A percentile compares a stretch with the other conserved stretches of the same genome.
These are phyloP conservation scores for Cryptophagus acutangulus DNA, from an alignment of 2,888 invertebrate species.

Conservation along the genomic window DNA sequence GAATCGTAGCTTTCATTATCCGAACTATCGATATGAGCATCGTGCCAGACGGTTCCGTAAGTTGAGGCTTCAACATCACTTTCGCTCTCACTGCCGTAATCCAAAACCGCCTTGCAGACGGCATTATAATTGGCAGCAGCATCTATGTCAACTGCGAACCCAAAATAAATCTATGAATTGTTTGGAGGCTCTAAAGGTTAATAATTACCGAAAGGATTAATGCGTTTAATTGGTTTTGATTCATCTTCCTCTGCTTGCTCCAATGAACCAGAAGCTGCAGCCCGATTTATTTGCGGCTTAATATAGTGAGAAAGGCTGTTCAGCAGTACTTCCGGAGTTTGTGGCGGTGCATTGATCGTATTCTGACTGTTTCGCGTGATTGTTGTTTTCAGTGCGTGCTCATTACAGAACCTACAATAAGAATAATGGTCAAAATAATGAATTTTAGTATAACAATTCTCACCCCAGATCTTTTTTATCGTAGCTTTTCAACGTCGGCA, in stretches of 20 bases:
- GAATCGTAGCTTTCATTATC: conserved; percentile 76
- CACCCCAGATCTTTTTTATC: conserved; percentile 67
- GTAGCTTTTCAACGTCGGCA: conserved; percentile 64
- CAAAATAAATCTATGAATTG: conserved; percentile 5
- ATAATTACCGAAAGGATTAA: conserved; percentile 58
- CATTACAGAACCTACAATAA: conserved; percentile 59
- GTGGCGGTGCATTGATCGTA: conserved; percentile 58
- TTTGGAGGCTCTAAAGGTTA: conserved; percentile 3
- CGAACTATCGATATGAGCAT: conserved; percentile 63
- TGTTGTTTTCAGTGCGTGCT: conserved; percentile 64
- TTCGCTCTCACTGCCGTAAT: conserved; percentile 70
- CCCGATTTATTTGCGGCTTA: too few relatives aligned
- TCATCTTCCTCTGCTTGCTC: conserved; percentile 45
- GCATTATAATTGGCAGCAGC: conserved; percentile 50
- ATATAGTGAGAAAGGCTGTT: conserved; percentile 63
- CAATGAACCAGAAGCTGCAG: conserved; percentile 31
- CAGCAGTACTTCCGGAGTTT: conserved; percentile 62
- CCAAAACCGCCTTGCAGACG: conserved; percentile 56
- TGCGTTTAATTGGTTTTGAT: conserved; percentile 44
- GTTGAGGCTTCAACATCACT: conserved; percentile 65
- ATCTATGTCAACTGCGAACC: conserved; percentile 50
- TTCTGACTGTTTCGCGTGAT: conserved; percentile 58
- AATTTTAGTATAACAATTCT: conserved; percentile 18
- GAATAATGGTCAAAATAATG: neutral
- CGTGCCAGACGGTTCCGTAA: conserved; percentile 59